Conservation (phyloP, 2,888 invertebrate species). For the Catocala sponsa region DNA sequence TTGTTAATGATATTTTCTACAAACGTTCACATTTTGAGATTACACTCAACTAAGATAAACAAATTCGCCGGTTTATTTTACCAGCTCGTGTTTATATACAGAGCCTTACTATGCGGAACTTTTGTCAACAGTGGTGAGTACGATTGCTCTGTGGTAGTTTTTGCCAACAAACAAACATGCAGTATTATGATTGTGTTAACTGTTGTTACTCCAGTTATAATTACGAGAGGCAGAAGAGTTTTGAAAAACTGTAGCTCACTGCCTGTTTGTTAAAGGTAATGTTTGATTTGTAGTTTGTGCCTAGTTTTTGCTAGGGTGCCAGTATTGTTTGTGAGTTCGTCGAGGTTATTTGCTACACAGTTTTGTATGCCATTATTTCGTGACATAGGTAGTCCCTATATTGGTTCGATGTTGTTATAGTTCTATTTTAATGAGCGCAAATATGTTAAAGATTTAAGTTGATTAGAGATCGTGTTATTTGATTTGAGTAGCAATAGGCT, state of each 20-base stretch:
- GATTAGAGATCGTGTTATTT: too few species aligned
- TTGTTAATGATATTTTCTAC: too few species aligned
- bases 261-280: slow-evolving; percentile 5
- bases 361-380: too few species aligned
- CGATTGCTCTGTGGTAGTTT: slow-evolving; percentile 57
- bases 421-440: too few species aligned
- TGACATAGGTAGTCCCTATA: too few species aligned
- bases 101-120: slow-evolving; percentile 12
- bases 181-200: slow-evolving; percentile 32
- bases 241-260: slow-evolving; percentile 4
- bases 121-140: slow-evolving; percentile 28
- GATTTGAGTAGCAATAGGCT: too few species aligned
- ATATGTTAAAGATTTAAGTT: too few species aligned
- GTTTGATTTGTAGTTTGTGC: slow-evolving; percentile 8
- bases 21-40: too few species aligned
- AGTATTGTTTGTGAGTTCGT: too few species aligned
- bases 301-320: background rate
- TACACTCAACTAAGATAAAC: too few species aligned
- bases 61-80: background rate
- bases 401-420: too few species aligned
- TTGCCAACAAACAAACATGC: slow-evolving; percentile 55
- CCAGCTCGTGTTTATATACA: background rate
- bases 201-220: slow-evolving; percentile 27
- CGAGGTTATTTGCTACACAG: too few species aligned
- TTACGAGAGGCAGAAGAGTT: slow-evolving; percentile 17